phyloP scores from a whole-genome alignment of 2,797 vertebrate species.

The Oryzias dopingdopingensis region DNA sequence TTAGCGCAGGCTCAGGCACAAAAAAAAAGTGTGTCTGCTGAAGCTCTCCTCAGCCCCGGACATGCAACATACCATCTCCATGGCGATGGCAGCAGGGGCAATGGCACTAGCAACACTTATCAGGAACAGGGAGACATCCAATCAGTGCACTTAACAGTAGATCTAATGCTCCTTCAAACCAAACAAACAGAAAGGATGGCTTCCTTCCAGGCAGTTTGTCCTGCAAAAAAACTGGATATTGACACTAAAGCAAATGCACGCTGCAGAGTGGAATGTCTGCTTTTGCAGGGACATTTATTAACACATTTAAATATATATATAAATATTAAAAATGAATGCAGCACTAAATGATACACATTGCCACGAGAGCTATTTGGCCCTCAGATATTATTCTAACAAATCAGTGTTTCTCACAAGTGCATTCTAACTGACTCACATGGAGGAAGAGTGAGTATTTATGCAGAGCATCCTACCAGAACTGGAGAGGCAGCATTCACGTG shows the following conservation, averaged over 20 bases:
- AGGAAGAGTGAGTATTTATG: too few species aligned
- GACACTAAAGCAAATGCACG: conserved; percentile 20
- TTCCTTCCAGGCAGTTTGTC: conserved; percentile 39
- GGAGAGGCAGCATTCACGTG: conserved; percentile 7
- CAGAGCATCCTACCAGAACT: too few species aligned
- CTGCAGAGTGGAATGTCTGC: conserved; percentile 12
- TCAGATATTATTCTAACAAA: too few species aligned
- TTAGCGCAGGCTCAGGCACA: conserved; percentile 7
- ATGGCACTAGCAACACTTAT: conserved; percentile 14
- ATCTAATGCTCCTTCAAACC: conserved; percentile 1
- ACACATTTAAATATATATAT: neutral
- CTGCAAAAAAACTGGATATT: conserved; percentile 49
- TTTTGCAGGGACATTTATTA: conserved; percentile 2
- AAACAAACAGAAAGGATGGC: conserved; percentile 15
- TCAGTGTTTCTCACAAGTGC: too few species aligned
- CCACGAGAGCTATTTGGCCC: too few species aligned
- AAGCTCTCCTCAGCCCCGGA: conserved; percentile 24
- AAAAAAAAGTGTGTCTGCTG: conserved; percentile 8
- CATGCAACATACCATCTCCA: conserved; percentile 68
- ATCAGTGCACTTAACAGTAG: conserved; percentile 1
- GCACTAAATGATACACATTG: too few species aligned
- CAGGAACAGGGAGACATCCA: conserved; percentile 2
- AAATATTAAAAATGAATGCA: too few species aligned
- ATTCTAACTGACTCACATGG: too few species aligned
- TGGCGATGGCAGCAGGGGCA: conserved; percentile 30